phyloP scores from a whole-genome alignment of 2,113 vertebrate genomes.

The Mus spicilegus region DNA sequence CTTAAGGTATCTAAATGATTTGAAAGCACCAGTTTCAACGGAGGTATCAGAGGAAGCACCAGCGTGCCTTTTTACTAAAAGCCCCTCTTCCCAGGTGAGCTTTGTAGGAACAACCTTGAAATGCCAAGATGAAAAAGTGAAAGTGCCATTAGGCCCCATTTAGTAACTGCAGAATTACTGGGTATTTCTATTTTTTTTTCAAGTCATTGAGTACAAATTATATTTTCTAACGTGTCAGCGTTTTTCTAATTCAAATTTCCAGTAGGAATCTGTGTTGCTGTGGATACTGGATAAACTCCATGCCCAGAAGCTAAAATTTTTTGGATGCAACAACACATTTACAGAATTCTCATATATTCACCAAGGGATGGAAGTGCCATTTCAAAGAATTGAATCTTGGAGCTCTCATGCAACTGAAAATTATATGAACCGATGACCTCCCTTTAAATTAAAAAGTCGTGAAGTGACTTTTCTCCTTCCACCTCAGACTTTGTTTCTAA shows the following conservation, averaged over 20 bases:
- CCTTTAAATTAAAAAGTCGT: constrained; percentile 68
- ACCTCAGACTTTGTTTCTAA: not conserved
- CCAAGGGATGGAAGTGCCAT: constrained; percentile 62
- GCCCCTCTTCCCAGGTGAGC: constrained; percentile 64
- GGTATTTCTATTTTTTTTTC: constrained; percentile 44
- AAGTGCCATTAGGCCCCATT: constrained; percentile 66
- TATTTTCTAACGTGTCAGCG: constrained; percentile 84
- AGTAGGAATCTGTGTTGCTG: constrained; percentile 84
- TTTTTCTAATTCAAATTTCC: constrained; percentile 85
- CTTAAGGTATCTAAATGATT: not conserved
- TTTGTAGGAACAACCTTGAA: constrained; percentile 68
- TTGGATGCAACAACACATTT: constrained; percentile 75
- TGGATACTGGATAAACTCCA: constrained; percentile 78
- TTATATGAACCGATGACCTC: constrained; percentile 65
- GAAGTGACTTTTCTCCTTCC: constrained; percentile 50
- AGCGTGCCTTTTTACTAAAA: constrained; percentile 49
- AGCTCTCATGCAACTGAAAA: constrained; percentile 66
- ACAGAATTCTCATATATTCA: constrained; percentile 74
- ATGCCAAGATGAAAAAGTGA: constrained; percentile 64
- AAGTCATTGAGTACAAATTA: constrained; percentile 84
- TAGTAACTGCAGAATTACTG: constrained; percentile 71
- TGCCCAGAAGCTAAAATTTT: constrained; percentile 75
- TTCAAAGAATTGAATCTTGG: constrained; percentile 72
- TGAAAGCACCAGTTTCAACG: constrained; percentile 21
- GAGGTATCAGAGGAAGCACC: constrained; percentile 27